Conservation (phyloP, 1,140 invertebrate genomes). For the Psilanteris sp. region DNA sequence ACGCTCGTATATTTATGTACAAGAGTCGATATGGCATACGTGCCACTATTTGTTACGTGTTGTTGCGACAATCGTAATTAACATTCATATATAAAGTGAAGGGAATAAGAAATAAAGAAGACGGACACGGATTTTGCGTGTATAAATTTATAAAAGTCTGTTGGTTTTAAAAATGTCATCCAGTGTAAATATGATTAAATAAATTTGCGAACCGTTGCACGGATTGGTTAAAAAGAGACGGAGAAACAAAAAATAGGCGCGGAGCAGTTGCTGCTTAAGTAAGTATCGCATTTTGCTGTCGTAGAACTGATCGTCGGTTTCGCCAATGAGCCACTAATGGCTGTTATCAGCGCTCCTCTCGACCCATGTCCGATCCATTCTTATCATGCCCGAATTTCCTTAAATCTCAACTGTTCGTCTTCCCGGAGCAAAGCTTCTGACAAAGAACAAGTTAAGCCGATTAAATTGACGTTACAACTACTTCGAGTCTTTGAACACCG, state of each 20-base stretch:
- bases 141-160: slow-evolving; percentile 37
- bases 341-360: slow-evolving; percentile 12
- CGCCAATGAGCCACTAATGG: slow-evolving; percentile 1
- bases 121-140: slow-evolving; percentile 44
- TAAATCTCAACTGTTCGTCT: slow-evolving; percentile 27
- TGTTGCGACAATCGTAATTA: slow-evolving; percentile 50
- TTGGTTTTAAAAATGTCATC: not conserved
- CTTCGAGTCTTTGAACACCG: not conserved
- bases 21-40: slow-evolving; percentile 54
- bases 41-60: slow-evolving; percentile 52
- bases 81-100: slow-evolving; percentile 42
- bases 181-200: too few relatives aligned
- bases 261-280: too few relatives aligned
- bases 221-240: too few relatives aligned
- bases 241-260: too few relatives aligned
- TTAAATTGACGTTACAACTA: slow-evolving; percentile 6
- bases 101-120: slow-evolving; percentile 46
- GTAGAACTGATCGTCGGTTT: too few relatives aligned
- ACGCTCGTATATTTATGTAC: slow-evolving; percentile 63
- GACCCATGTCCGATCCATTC: slow-evolving; percentile 40
- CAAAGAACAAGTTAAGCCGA: slow-evolving; percentile 7
- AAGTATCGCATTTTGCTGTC: too few relatives aligned
- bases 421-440: slow-evolving; percentile 3
- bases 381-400: slow-evolving; percentile 49
- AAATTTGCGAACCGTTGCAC: too few relatives aligned